Conservation (phyloP, 2,888 invertebrate species). For the Lasius fuliginosus region DNA sequence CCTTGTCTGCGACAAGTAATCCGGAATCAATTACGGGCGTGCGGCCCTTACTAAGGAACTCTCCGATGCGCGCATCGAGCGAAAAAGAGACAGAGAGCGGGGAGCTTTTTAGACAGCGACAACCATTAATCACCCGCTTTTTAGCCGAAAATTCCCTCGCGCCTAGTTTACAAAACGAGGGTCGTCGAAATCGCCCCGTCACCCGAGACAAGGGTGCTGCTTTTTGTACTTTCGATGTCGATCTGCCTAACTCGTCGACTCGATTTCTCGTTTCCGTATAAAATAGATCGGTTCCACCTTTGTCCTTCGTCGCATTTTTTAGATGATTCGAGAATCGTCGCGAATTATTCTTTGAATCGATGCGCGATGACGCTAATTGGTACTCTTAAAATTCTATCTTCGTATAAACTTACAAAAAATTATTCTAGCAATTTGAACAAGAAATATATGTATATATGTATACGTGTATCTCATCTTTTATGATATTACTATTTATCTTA, state of each 20-base stretch:
- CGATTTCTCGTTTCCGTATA: conserved; percentile 52
- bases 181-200: conserved; percentile 83
- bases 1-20: conserved; percentile 78
- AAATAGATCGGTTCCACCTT: conserved; percentile 49
- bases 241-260: conserved; percentile 61
- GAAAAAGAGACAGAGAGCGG: conserved; percentile 58
- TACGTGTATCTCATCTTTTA: not conserved
- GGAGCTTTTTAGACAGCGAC: conserved; percentile 76
- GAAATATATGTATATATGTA: not conserved
- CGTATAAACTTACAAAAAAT: not conserved
- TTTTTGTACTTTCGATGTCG: conserved; percentile 72
- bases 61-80: conserved; percentile 47
- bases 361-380: conserved; percentile 25
- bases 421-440: not conserved
- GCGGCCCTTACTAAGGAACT: conserved; percentile 76
- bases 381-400: conserved; percentile 34
- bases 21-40: conserved; percentile 81
- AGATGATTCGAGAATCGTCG: conserved; percentile 16
- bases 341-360: conserved; percentile 24
- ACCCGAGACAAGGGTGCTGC: conserved; percentile 81
- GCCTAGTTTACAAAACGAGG: conserved; percentile 85
- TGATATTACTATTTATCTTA: not conserved
- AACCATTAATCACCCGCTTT: conserved; percentile 86
- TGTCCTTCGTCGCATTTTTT: conserved; percentile 30
- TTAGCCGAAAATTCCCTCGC: conserved; percentile 85